phyloP scores from a whole-genome alignment of 2,888 invertebrate species.

The Auanema freiburgensis region DNA sequence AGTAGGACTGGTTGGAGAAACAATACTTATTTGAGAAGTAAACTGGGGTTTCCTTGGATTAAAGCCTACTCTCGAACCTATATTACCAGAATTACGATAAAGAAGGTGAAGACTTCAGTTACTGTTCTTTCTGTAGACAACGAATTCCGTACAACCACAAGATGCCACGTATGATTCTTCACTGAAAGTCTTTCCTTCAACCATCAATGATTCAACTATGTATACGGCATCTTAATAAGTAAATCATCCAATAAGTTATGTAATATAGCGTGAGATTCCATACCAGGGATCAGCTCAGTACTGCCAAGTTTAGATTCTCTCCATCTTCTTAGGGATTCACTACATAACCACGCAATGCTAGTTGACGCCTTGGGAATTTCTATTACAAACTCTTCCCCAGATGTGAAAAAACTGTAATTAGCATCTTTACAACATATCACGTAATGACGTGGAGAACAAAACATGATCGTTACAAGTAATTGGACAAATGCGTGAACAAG shows the following conservation, averaged over 20 bases:
- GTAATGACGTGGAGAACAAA: too few relatives aligned
- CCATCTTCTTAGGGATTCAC: slow-evolving; percentile 24
- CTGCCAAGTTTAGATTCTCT: slow-evolving; percentile 11
- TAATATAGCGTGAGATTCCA: too few relatives aligned
- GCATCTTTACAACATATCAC: not conserved
- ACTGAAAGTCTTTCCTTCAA: slow-evolving; percentile 33
- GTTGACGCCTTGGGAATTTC: slow-evolving; percentile 34
- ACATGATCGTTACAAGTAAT: too few relatives aligned
- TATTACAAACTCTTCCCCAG: slow-evolving; percentile 25
- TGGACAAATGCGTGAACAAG: too few relatives aligned
- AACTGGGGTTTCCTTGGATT: not conserved
- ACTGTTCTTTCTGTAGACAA: slow-evolving; percentile 45
- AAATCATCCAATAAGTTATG: too few relatives aligned
- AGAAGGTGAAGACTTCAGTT: too few relatives aligned
- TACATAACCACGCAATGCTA: slow-evolving; percentile 34
- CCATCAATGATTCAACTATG: slow-evolving; percentile 35
- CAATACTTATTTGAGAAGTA: not conserved
- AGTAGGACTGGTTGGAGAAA: slow-evolving; percentile 1
- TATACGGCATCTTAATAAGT: slow-evolving; percentile 40
- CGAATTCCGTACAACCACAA: slow-evolving; percentile 33
- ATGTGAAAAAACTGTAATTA: slow-evolving; percentile 17
- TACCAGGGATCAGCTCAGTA: slow-evolving; percentile 9
- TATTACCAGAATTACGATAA: too few relatives aligned
- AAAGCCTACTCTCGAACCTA: not conserved
- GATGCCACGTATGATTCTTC: slow-evolving; percentile 30